These are phyloP conservation scores for Manis pentadactyla DNA, from an alignment of 2,797 vertebrate species.

Conservation along the genomic window DNA sequence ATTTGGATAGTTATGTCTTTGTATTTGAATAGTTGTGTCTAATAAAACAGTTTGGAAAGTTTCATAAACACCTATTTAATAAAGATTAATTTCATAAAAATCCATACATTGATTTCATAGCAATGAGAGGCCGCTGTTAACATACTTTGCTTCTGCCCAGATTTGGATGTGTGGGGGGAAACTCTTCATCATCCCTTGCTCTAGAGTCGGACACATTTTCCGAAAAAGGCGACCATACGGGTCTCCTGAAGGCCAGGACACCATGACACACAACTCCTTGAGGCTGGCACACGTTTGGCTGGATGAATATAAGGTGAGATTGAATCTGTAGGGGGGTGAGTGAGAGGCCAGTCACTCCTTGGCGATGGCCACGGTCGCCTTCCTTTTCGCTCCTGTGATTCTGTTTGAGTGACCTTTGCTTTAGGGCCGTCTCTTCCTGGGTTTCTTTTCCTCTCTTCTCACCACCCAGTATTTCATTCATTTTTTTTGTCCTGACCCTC, in stretches of 20 bases:
- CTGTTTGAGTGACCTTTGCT: no score
- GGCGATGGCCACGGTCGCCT: not conserved
- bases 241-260: constrained; percentile 96
- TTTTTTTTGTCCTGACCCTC: not conserved
- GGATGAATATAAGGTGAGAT: constrained; percentile 96
- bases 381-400: rapidly evolving
- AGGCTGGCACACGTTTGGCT: constrained; percentile 97
- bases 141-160: constrained; percentile 82
- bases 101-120: rapidly evolving
- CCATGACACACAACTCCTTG: constrained; percentile 97
- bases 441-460: not conserved
- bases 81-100: not conserved
- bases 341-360: not conserved
- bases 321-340: rapidly evolving
- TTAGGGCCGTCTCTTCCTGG: not conserved
- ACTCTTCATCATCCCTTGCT: constrained; percentile 96
- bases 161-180: constrained; percentile 99
- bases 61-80: not conserved
- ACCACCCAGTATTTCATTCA: not conserved
- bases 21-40: not conserved
- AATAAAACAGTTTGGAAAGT: not conserved
- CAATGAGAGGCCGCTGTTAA: not conserved
- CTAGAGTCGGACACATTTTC: constrained; percentile 97
- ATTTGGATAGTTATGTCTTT: not conserved
- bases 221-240: constrained; percentile 97